Base-by-base conservation (phyloP, 2,113 vertebrate genomes). In the Gymnogyps californianus region DNA sequence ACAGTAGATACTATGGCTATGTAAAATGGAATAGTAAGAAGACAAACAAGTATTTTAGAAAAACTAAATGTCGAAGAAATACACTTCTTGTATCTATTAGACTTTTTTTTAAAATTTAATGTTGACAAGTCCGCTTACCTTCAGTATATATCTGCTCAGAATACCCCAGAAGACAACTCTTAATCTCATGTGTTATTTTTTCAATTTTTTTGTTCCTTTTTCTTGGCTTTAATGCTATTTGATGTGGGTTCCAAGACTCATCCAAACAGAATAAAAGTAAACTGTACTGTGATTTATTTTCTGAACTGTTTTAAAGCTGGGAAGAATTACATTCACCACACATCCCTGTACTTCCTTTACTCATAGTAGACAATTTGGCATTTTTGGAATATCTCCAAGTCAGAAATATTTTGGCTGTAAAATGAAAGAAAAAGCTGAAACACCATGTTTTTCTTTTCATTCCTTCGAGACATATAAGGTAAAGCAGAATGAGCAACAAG, bases 331-430 rank as follows among this genome's bases (percentile, higher is more conserved):
- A 31, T 71, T 47, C 52, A 44, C 31, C 17, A 11, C 29, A 5
- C 32, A 61, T 52, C 31, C 25, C 11, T 51, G 10, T 14, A 13
- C 26, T 90, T 36, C 34, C 52, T 89, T 61, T 38, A 10, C 11
- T 90, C 13, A 4, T 4, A 62, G 52, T 44, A 64, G 85, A 24
- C 4, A 9, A 19, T 86, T 83, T 16, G 40, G 25, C n/a, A 18
- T 46, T 96, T 74, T 59, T 79, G 31, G 46, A 71, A 8, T 58
- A 42, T 49, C 19, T 74, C 54, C 51, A 72, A 72, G 54, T 62
- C 62, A 28, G 57, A 85, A 88, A 38, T 94, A 52, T 29, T 89
- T 82, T 69, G 82, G 17, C 52, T 86, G 46, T 83, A 77, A 90
- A 95, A 66, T 2, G 13, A 52, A 91, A 47, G 52, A 57, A 69